Evolutionary conservation across 2,888 invertebrate genomes (phyloP), one percentile per base, ranked within the genome.

Genomic region (Drosophila rubida): DNA sequence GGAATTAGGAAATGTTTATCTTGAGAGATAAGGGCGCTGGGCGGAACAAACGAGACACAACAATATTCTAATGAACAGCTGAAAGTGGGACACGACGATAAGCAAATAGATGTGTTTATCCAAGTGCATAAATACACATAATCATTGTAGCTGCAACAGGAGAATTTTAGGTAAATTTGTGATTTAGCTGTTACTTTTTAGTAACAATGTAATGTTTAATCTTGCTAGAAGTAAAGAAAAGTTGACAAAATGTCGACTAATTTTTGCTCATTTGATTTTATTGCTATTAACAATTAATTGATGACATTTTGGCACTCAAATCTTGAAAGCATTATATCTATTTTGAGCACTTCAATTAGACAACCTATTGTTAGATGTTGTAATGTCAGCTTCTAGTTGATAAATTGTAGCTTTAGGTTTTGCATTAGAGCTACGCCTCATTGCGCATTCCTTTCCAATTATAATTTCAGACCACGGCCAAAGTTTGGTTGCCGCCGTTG

Each of bases 401-500:
- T 25, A 6, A 19, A 45, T 23, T 2, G 19, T 8, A 32, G 54
- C 22, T 45, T 58, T 77, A 41, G 25, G 8, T 84, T 84, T 78
- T 70, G 80, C 87, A 84, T 65, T 67, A 63, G 55, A 53, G 44
- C 22, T 54, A 60, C 67, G 85, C 57, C 82, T 71, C 82, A 80
- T 70, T 87, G 86, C 71, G 58, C 85, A 81, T 80, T 85, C 75
- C 71, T 46, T 71, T 87, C 82, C 80, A 80, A 80, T 80, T 80
- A 80, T 87, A 80, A 85, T 80, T 84, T 74, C 45, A 58, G 54
- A 63, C 70, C 75, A 55, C 48, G 48, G 39, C 39, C 42, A 57
- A 41, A 37, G 42, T 41, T 35, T 73, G 3, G 30, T 37, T 42
- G 45, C 30, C 22, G 39, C 6, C 46, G 49, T 46, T 46, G 66